These are phyloP conservation scores for Siniperca obscura DNA, from an alignment of 2,797 vertebrate genomes.

Conservation along the genomic window DNA sequence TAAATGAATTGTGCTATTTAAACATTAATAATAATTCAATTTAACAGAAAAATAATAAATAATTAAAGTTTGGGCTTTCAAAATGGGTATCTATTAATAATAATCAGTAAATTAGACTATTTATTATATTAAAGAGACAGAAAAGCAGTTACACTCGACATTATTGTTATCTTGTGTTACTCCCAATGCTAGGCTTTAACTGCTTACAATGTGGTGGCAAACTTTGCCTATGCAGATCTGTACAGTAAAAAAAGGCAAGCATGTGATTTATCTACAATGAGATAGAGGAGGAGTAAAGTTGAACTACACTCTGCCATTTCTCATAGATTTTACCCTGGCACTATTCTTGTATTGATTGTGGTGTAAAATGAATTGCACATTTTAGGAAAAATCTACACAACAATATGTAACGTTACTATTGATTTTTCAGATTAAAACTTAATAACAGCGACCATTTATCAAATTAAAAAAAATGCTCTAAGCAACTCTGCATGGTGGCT, in stretches of 20 bases:
- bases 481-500: not conserved
- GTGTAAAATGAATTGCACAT: not conserved
- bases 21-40: not conserved
- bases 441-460: not conserved
- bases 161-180: not conserved
- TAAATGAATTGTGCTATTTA: not conserved
- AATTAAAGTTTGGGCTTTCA: not conserved
- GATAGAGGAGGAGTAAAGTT: not conserved
- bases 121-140: not conserved
- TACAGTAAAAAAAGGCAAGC: conserved; percentile 29
- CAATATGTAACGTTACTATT: not conserved
- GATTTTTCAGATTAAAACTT: conserved; percentile 1
- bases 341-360: not conserved
- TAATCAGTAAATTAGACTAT: not conserved
- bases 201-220: not conserved
- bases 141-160: not conserved
- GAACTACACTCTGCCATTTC: not conserved
- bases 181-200: not conserved
- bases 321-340: not conserved
- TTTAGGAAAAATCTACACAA: not conserved
- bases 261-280: conserved; percentile 27
- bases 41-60: conserved; percentile 5
- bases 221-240: conserved; percentile 8
- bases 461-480: not conserved
- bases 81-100: not conserved